A percentile compares a stretch with the other conserved stretches of the same genome.
Conservation (phyloP, 2,113 vertebrate species). For the Macheiramphus alcinus region DNA sequence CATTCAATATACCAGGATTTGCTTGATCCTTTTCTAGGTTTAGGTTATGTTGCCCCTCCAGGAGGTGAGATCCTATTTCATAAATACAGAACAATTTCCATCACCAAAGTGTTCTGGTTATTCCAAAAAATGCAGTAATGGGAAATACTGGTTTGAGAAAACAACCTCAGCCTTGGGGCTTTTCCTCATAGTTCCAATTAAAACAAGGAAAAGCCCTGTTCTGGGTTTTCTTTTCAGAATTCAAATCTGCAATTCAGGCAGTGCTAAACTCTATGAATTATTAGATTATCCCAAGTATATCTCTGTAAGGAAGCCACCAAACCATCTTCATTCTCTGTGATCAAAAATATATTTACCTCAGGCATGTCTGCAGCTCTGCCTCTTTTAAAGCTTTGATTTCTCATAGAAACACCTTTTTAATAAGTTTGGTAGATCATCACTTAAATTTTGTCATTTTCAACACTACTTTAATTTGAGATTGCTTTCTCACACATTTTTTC, state of each 20-base stretch:
- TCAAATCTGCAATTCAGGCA: not conserved
- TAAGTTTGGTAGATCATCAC: not conserved
- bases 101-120: not conserved
- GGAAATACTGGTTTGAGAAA: not conserved
- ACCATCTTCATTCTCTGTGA: not conserved
- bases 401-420: not conserved
- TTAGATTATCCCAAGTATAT: no score
- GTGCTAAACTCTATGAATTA: not conserved
- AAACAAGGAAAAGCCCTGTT: not conserved
- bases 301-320: not conserved
- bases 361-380: not conserved
- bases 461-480: not conserved
- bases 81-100: not conserved
- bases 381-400: not conserved
- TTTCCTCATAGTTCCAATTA: not conserved
- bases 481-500: not conserved
- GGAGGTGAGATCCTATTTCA: not conserved
- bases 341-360: not conserved
- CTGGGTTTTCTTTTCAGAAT: not conserved
- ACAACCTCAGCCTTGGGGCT: rapidly evolving
- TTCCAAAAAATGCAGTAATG: not conserved
- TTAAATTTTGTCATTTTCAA: not conserved
- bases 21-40: not conserved
- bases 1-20: not conserved
- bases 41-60: not conserved